A percentile compares a stretch with the other conserved stretches of the same genome.
phyloP scores from a whole-genome alignment of 2,797 vertebrate genomes.

The Pseudomugil tenellus region DNA sequence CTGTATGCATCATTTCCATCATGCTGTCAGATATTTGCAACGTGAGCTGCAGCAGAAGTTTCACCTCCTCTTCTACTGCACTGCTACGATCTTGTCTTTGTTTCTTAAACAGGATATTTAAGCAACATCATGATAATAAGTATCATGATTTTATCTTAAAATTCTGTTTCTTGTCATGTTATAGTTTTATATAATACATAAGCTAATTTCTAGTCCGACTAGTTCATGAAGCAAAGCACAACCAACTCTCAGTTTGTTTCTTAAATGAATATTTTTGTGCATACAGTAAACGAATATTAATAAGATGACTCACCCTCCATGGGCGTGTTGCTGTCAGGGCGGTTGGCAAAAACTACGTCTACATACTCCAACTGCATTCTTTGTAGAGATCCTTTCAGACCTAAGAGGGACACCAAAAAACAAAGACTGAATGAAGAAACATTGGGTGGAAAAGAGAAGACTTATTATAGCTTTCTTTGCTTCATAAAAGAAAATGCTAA shows the following conservation, averaged over 20 bases:
- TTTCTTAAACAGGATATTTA: background rate
- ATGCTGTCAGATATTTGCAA: background rate
- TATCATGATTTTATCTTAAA: background rate
- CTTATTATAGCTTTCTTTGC: background rate
- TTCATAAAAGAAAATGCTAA: background rate
- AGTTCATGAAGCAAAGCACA: background rate
- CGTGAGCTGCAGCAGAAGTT: too few relatives aligned
- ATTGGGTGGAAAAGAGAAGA: background rate
- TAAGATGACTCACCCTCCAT: constrained; percentile 92
- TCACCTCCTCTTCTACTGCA: too few relatives aligned
- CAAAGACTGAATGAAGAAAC: background rate
- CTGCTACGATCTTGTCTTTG: too few relatives aligned
- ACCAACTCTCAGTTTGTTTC: background rate
- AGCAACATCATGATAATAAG: background rate
- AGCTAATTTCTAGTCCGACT: background rate
- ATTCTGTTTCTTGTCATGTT: too few relatives aligned
- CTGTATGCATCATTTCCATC: background rate
- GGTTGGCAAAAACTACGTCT: constrained; percentile 96
- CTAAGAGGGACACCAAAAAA: constrained; percentile 68
- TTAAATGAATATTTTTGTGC: background rate
- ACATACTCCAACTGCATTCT: constrained; percentile 96
- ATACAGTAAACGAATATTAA: constrained; percentile 7
- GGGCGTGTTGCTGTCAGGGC: constrained; percentile 94
- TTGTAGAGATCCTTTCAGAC: constrained; percentile 94
- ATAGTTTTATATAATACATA: too few relatives aligned